Evolutionary conservation across 2,797 vertebrate genomes (phyloP).

Genomic region (Gallirallus australis): DNA sequence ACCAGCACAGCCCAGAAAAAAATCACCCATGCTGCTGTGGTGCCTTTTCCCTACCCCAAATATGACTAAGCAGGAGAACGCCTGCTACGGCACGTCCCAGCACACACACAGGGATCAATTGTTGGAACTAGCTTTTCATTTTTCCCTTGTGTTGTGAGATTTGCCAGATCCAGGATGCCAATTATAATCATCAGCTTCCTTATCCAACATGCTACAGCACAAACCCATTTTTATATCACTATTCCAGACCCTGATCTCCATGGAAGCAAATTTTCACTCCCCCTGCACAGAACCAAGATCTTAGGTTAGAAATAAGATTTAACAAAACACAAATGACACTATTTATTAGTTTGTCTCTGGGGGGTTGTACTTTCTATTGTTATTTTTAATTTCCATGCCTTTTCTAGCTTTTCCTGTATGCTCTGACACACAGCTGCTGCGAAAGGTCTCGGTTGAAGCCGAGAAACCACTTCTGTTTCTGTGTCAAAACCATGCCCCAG

Average conservation of each 20-base stretch:
- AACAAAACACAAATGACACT: neutral
- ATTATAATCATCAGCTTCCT: neutral
- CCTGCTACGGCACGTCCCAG: neutral
- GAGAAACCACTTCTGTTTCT: neutral
- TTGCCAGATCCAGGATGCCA: neutral
- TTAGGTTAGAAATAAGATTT: neutral
- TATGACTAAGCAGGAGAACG: neutral
- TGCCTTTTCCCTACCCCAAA: neutral
- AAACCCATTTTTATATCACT: neutral
- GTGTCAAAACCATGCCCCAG: accelerated
- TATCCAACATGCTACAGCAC: neutral
- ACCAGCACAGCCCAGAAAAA: conserved; percentile 31
- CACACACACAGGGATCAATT: accelerated
- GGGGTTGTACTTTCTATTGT: neutral
- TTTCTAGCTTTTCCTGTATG: neutral
- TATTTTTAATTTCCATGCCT: neutral
- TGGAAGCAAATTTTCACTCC: neutral
- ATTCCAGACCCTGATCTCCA: neutral
- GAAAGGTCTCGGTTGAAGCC: neutral
- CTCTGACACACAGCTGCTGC: neutral
- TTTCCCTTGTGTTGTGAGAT: neutral
- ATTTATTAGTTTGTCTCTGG: neutral
- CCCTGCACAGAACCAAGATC: neutral
- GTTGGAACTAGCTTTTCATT: neutral
- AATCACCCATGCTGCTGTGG: neutral